Conservation (phyloP, 2,888 invertebrate genomes). For the Timandra comae region DNA sequence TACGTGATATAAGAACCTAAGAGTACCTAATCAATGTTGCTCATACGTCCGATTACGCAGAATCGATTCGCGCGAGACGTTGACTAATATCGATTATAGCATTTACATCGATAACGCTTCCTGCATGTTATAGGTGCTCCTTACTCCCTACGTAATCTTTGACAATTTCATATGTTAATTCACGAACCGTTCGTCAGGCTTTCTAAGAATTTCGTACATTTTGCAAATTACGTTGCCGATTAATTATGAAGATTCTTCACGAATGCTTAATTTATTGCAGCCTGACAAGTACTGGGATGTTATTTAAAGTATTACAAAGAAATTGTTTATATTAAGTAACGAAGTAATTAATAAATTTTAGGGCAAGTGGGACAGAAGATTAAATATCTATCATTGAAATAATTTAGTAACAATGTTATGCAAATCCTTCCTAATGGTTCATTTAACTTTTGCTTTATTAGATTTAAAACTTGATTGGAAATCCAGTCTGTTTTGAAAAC, state of each 20-base stretch:
- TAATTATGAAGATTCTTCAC: slow-evolving; percentile 4
- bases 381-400: too few relatives aligned
- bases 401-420: too few relatives aligned
- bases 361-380: too few relatives aligned
- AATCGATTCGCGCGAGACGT: slow-evolving; percentile 56
- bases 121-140: slow-evolving; percentile 35
- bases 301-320: neutral
- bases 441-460: too few relatives aligned
- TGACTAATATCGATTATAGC: slow-evolving; percentile 63
- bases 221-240: slow-evolving; percentile 13
- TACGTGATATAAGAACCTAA: slow-evolving; percentile 44
- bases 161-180: slow-evolving; percentile 61
- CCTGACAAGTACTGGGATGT: neutral
- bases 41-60: slow-evolving; percentile 52
- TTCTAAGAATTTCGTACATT: slow-evolving; percentile 39
- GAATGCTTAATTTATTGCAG: slow-evolving; percentile 3
- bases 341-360: too few relatives aligned
- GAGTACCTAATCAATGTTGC: slow-evolving; percentile 55
- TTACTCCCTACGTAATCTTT: slow-evolving; percentile 41
- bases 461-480: too few relatives aligned
- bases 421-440: too few relatives aligned
- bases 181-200: slow-evolving; percentile 29
- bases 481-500: too few relatives aligned
- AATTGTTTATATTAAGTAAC: too few relatives aligned
- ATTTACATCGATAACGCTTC: slow-evolving; percentile 53